Conservation (phyloP, 2,888 invertebrate genomes). For the Ectobius pallidus region DNA sequence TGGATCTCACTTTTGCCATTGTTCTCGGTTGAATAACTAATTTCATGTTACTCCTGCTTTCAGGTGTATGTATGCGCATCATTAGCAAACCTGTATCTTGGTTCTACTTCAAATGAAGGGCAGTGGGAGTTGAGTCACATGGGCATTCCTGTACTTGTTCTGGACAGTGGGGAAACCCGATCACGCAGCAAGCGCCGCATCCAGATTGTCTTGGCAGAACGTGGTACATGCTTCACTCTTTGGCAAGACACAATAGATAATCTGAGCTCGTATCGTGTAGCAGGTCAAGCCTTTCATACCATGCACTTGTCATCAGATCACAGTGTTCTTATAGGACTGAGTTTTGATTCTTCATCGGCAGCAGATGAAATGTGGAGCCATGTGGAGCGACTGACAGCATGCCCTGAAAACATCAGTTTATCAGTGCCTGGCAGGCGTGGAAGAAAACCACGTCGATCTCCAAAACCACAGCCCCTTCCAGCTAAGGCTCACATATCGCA, state of each 20-base stretch:
- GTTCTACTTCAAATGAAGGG: slow-evolving; percentile 58
- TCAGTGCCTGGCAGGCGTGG: slow-evolving; percentile 67
- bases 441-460: slow-evolving; percentile 61
- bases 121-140: slow-evolving; percentile 76
- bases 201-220: slow-evolving; percentile 74
- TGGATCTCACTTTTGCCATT: no score
- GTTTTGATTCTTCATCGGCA: slow-evolving; percentile 76
- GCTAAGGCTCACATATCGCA: slow-evolving; percentile 82
- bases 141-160: slow-evolving; percentile 77
- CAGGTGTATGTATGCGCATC: slow-evolving; percentile 77
- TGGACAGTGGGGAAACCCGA: slow-evolving; percentile 77
- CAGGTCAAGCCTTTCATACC: slow-evolving; percentile 79
- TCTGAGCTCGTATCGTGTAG: slow-evolving; percentile 70
- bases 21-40: no score
- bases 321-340: slow-evolving; percentile 75
- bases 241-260: slow-evolving; percentile 85
- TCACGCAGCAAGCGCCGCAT: slow-evolving; percentile 70
- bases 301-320: slow-evolving; percentile 81
- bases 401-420: slow-evolving; percentile 79
- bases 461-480: slow-evolving; percentile 67
- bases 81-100: slow-evolving; percentile 73
- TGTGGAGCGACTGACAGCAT: slow-evolving; percentile 71
- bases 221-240: slow-evolving; percentile 80
- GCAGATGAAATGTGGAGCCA: slow-evolving; percentile 73
- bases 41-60: slow-evolving; percentile 44